Base-by-base conservation (phyloP, 2,113 vertebrate species). In the Pomatorhinus ruficollis region DNA sequence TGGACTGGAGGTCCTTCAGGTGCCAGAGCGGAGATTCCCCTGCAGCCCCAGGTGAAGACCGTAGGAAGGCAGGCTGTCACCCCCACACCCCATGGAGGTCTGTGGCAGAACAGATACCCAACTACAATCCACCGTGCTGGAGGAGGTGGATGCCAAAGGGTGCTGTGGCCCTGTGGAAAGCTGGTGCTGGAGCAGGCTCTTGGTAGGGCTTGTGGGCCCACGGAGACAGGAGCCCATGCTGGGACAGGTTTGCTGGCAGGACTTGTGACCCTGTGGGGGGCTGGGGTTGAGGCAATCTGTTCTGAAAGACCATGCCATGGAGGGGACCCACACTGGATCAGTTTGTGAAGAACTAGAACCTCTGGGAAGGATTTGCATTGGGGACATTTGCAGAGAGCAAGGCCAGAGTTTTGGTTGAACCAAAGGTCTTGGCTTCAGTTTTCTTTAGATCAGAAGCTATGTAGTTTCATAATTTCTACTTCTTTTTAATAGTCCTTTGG, bases 401-500 rank as follows among this genome's bases (percentile, higher is more conserved):
- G 33, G 15, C 27, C 35, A 49, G 35, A 70, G 31, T 90, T 91
- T 72, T 95, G 42, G 18, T 45, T 86, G 68, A 52, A 74, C 20
- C 42, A 49, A 60, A 90, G 68, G 52, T 85, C 85, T 91, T 88
- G 39, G 64, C 63, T 94, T 91, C 31, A 23, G 8, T 64, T 75
- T 77, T 10, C 27, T 96, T 82, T 93, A 54, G 25, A 60, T 64
- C 21, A 82, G 63, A 88, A 94, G 50, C 47, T 70, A 19, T 25
- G 19, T 25, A 39, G 44, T 96, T 95, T 94, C 37, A n/a, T 86
- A 74, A 85, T 77, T 75, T 75, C 12, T 65, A 10, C 52, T 77
- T n/a, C 47, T 64, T 94, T 94, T 91, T 86, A 74, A 15, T 86
- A 59, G 76, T 90, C 85, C 47, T 91, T 50, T 80, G 82, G 71